These are phyloP conservation scores for Lycia hirtaria DNA, from an alignment of 2,888 invertebrate genomes.

Conservation along the genomic window DNA sequence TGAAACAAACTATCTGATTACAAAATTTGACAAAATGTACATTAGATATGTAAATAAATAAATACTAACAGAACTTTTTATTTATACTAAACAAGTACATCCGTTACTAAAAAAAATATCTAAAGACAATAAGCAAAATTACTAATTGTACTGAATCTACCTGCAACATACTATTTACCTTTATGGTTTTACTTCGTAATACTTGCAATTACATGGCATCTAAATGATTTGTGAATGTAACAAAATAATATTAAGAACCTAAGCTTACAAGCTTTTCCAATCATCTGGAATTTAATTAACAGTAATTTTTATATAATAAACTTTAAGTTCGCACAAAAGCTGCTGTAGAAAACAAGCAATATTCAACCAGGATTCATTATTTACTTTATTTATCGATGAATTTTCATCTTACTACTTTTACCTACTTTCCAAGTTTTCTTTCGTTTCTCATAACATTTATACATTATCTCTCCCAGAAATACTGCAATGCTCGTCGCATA, in stretches of 20 bases:
- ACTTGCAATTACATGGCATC: constrained; percentile 9
- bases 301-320: neutral
- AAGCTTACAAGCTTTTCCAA: neutral
- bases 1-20: too few relatives aligned
- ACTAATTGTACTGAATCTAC: neutral
- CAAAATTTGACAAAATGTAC: too few relatives aligned
- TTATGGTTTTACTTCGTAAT: constrained; percentile 3
- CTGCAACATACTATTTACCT: neutral
- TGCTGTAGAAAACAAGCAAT: neutral
- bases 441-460: constrained; percentile 35
- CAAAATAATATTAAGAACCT: neutral
- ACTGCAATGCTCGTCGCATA: constrained; percentile 65
- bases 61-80: too few relatives aligned
- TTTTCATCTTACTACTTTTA: constrained; percentile 10
- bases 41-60: too few relatives aligned
- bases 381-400: constrained; percentile 1
- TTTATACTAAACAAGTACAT: too few relatives aligned
- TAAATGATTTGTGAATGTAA: neutral
- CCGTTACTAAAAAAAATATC: neutral
- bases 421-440: constrained; percentile 13
- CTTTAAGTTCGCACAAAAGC: too few relatives aligned
- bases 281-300: neutral
- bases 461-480: constrained; percentile 65
- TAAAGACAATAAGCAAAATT: neutral
- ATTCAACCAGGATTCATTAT: neutral